Percentiles rank a stretch among this genome's conserved stretches.
phyloP scores from a whole-genome alignment of 2,888 invertebrate species.

The Athalia rosae region DNA sequence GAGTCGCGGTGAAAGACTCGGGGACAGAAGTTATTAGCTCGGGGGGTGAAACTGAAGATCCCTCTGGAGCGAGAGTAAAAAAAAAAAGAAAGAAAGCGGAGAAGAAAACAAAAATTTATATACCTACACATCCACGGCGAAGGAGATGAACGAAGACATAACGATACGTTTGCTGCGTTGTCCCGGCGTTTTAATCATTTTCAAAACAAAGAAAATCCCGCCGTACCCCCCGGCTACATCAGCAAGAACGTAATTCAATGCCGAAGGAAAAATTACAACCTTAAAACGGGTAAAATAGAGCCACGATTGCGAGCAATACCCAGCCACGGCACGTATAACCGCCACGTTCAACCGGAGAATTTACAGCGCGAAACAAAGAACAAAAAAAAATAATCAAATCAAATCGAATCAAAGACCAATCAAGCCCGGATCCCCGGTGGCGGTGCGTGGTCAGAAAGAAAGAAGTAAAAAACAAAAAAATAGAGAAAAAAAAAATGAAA shows the following conservation, averaged over 20 bases:
- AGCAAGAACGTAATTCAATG: constrained; percentile 13
- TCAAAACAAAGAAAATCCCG: constrained; percentile 28
- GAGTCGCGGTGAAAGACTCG: background rate
- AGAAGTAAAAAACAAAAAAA: no score
- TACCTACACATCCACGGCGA: background rate
- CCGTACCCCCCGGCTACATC: constrained; percentile 1
- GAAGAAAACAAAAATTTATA: background rate
- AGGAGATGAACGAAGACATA: background rate
- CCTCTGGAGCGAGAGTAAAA: background rate
- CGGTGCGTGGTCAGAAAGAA: no score
- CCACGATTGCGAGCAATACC: constrained; percentile 27
- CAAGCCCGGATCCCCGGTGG: background rate
- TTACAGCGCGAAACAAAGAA: background rate
- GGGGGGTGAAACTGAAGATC: background rate
- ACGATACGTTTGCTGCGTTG: constrained; percentile 22
- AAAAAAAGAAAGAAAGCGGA: background rate
- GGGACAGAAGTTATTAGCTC: constrained; percentile 20
- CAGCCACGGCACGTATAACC: background rate
- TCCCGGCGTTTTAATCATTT: constrained; percentile 34
- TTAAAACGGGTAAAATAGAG: constrained; percentile 26
- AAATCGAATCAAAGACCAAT: background rate
- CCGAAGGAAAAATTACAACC: constrained; percentile 37
- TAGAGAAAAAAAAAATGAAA: no score
- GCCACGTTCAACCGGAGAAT: constrained; percentile 10
- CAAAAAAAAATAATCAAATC: background rate